Evolutionary conservation across 2,888 invertebrate species (phyloP).

Genomic region (Octodonta nipae): DNA sequence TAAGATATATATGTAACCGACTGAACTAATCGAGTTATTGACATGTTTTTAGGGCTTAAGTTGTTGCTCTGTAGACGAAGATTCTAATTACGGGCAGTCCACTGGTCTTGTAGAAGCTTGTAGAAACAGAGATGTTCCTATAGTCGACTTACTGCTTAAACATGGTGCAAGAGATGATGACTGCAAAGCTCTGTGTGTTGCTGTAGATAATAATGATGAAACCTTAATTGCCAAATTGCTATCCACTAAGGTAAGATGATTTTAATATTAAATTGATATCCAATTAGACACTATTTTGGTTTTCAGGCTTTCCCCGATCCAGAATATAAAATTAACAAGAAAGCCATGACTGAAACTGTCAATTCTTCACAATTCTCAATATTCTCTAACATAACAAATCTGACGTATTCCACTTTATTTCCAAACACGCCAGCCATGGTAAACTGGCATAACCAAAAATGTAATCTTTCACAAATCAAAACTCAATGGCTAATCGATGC

Average conservation of each 20-base stretch:
- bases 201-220: constrained; percentile 61
- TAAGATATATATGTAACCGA: no score
- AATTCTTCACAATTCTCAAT: constrained; percentile 41
- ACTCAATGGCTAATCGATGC: constrained; percentile 76
- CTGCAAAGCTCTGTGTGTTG: constrained; percentile 65
- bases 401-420: constrained; percentile 67
- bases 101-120: constrained; percentile 58
- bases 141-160: constrained; percentile 64
- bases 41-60: constrained; percentile 25
- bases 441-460: constrained; percentile 80
- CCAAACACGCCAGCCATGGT: constrained; percentile 76
- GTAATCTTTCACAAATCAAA: constrained; percentile 55
- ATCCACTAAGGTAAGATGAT: constrained; percentile 53
- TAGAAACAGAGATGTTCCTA: constrained; percentile 49
- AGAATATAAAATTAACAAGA: constrained; percentile 85
- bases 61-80: constrained; percentile 37
- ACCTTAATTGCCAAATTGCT: constrained; percentile 65
- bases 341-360: constrained; percentile 57
- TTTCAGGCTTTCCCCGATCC: constrained; percentile 72
- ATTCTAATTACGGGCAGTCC: constrained; percentile 36
- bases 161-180: constrained; percentile 81
- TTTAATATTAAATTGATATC: no score
- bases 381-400: constrained; percentile 41
- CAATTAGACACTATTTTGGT: no score
- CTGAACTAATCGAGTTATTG: no score